These are phyloP conservation scores for Diarsia brunnea DNA, from an alignment of 2,888 invertebrate genomes.

Conservation along the genomic window DNA sequence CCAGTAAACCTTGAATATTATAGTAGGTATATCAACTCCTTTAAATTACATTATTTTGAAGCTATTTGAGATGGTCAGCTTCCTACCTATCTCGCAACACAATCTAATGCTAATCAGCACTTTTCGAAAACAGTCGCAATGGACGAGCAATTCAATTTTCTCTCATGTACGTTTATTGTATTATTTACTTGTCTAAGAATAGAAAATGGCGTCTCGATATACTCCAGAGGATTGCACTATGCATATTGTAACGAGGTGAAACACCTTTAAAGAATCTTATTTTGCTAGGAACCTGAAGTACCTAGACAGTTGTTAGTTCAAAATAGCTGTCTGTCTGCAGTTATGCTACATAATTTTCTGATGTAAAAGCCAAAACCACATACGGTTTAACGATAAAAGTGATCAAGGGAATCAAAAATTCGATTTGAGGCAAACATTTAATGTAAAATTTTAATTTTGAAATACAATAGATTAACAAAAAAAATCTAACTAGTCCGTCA, in stretches of 20 bases:
- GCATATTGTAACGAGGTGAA: conserved; percentile 70
- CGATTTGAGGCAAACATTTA: not conserved
- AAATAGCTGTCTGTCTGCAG: conserved; percentile 25
- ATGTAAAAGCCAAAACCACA: not conserved
- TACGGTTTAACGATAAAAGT: not conserved
- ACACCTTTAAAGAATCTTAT: conserved; percentile 70
- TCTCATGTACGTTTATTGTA: conserved; percentile 62
- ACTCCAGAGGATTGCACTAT: conserved; percentile 63
- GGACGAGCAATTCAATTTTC: conserved; percentile 62
- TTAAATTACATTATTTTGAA: not conserved
- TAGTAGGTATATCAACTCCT: not conserved
- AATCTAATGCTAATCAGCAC: conserved; percentile 23
- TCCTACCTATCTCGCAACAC: not conserved
- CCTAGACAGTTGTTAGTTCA: conserved; percentile 54
- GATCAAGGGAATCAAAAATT: not conserved
- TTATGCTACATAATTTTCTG: conserved; percentile 6
- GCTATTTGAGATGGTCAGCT: not conserved
- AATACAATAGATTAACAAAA: too few species aligned
- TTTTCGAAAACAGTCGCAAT: conserved; percentile 45
- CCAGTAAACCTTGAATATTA: too few species aligned
- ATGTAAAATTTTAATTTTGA: too few species aligned
- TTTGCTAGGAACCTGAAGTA: conserved; percentile 53
- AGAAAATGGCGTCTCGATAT: conserved; percentile 56
- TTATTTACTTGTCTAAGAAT: conserved; percentile 59
- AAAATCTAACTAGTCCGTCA: too few species aligned